These are phyloP conservation scores for Drosophila rhopaloa DNA, from an alignment of 1,140 invertebrate genomes.

Conservation along the genomic window DNA sequence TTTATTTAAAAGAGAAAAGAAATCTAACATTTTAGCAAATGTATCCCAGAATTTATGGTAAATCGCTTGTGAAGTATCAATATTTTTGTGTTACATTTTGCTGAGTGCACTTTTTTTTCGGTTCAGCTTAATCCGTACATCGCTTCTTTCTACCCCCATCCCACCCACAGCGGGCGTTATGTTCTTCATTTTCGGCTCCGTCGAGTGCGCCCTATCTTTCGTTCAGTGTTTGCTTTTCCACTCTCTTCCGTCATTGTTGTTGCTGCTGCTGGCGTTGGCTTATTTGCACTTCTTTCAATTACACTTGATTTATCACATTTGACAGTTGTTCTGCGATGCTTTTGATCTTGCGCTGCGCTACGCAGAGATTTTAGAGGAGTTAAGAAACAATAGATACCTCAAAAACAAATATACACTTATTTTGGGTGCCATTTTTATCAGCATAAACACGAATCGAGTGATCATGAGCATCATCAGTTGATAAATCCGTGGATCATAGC, in stretches of 20 bases:
- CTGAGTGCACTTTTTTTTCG: not conserved
- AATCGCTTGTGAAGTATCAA: too few relatives aligned
- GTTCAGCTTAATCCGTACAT: constrained; percentile 21
- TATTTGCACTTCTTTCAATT: constrained; percentile 83
- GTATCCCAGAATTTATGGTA: too few relatives aligned
- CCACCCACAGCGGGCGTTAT: constrained; percentile 5
- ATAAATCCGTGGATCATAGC: too few relatives aligned
- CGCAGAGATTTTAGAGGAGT: not conserved
- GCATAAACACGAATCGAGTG: too few relatives aligned
- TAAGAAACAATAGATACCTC: not conserved
- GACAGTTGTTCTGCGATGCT: constrained; percentile 68
- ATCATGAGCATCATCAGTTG: too few relatives aligned
- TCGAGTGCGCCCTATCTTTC: constrained; percentile 1
- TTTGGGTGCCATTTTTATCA: not conserved
- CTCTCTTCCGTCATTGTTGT: constrained; percentile 25
- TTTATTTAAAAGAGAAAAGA: too few relatives aligned
- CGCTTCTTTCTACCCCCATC: not conserved
- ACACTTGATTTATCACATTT: constrained; percentile 82
- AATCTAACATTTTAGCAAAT: too few relatives aligned
- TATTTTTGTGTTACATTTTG: not conserved
- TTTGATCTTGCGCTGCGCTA: constrained; percentile 61
- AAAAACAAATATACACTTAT: not conserved
- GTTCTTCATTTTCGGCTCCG: constrained; percentile 28
- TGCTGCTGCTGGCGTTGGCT: constrained; percentile 67
- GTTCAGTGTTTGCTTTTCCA: constrained; percentile 36